Evolutionary conservation across 2,113 vertebrate genomes (phyloP), one percentile per base, ranked within the genome.

Genomic region (Eleginops maclovinus): DNA sequence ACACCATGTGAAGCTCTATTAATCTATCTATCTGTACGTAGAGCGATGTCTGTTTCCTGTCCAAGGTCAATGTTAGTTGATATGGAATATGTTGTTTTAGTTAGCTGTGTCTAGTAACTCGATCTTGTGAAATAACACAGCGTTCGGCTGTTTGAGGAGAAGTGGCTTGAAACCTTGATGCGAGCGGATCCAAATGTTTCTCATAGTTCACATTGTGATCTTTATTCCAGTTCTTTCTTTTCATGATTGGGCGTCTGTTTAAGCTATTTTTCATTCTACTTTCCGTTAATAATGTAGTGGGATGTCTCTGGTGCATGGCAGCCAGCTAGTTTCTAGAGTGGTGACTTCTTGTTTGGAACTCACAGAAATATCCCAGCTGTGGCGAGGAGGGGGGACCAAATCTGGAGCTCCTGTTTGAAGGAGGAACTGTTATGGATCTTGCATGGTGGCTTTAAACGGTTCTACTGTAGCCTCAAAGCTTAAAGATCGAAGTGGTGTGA

Each of bases 21-120:
- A 81, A 89, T 82, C 86, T 40, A 46, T 71, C 81, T 85, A 82
- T 88, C 82, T 87, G 46, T 72, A 73, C 44, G 72, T 60, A 87
- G 17, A 84, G 72, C 78, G 82, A 66, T 62, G 61, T 91, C 87
- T 91, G 81, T 74, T 91, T 92, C 80, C 26, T 65, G 63, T 92
- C 93, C 87, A 91, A 92, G 82, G 87, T 93, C 92, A 93, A 86
- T 83, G 83, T 89, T 93, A 89, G 83, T 75, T 78, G 89, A 92
- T 91, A 89, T 94, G 88, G 93, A 92, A 90, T 91, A 90, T 92
- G 92, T 92, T 93, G 89, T 94, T 94, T 89, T 92, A 91, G 89
- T 91, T 91, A 82, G 91, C 85, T 60, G 78, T 73, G 88, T 87
- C 89, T 81, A 53, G 93, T 91, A 95, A 94, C 85, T 80, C 21